These are phyloP conservation scores for Trachymyrmex cornetzi DNA, from an alignment of 1,140 invertebrate species.

Conservation along the genomic window DNA sequence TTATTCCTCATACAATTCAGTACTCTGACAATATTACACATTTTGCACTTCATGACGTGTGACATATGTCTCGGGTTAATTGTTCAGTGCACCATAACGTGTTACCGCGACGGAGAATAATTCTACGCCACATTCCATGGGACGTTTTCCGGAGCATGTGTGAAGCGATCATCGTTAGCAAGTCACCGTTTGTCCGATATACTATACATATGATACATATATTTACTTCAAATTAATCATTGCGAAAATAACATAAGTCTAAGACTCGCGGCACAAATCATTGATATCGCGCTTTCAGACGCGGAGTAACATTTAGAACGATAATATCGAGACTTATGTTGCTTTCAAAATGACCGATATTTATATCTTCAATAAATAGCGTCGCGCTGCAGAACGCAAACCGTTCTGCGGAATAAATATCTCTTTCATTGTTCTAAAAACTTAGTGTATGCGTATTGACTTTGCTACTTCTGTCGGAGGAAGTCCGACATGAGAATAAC, in stretches of 20 bases:
- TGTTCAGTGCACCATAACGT: constrained; percentile 27
- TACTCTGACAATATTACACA: constrained; percentile 49
- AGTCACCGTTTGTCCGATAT: constrained; percentile 12
- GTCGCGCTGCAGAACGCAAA: not conserved
- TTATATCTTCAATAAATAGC: constrained; percentile 14
- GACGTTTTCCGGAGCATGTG: constrained; percentile 36
- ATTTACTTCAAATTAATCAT: not conserved
- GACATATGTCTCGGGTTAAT: constrained; percentile 45
- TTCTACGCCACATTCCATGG: constrained; percentile 35
- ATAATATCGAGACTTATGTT: too few relatives aligned
- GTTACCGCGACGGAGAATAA: constrained; percentile 35
- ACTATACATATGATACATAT: not conserved
- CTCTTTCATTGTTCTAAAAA: constrained; percentile 9
- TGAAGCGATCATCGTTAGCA: constrained; percentile 28
- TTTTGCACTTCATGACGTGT: constrained; percentile 42
- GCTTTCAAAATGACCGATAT: not conserved
- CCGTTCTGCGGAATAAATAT: not conserved
- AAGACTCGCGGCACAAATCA: not conserved
- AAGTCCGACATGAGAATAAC: not conserved
- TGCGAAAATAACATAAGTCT: constrained; percentile 16
- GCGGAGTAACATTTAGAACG: not conserved
- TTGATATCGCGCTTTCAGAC: not conserved
- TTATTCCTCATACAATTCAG: constrained; percentile 39
- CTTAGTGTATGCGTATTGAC: not conserved
- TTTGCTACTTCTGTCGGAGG: not conserved